Evolutionary conservation across 1,140 invertebrate species (phyloP).

Genomic region (Theocolax elegans): DNA sequence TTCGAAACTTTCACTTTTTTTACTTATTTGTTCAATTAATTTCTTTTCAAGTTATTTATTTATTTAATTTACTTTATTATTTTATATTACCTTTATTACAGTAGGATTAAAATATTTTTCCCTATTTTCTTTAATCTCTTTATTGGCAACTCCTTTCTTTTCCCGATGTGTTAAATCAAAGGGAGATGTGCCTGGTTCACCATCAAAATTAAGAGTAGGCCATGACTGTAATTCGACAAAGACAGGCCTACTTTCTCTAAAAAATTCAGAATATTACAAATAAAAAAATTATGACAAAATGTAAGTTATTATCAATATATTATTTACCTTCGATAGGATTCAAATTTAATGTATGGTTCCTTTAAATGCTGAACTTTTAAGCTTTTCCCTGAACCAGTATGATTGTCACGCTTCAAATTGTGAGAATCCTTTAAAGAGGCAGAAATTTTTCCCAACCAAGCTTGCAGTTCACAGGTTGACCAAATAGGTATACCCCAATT

Average conservation of each 20-base stretch:
- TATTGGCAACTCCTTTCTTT: conserved; percentile 46
- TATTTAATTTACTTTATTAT: not conserved
- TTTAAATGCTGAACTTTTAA: conserved; percentile 62
- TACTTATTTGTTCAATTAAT: too few species aligned
- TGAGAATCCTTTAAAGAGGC: conserved; percentile 55
- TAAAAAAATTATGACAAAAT: not conserved
- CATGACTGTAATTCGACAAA: conserved; percentile 65
- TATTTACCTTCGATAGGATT: conserved; percentile 65
- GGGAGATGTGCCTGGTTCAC: conserved; percentile 61
- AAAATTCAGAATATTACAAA: conserved; percentile 34
- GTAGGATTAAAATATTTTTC: conserved; percentile 45
- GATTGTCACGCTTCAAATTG: conserved; percentile 51
- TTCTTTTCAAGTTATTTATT: not conserved
- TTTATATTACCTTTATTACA: conserved; percentile 32
- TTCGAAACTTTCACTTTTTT: too few species aligned
- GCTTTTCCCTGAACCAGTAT: conserved; percentile 51
- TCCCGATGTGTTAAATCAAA: conserved; percentile 54
- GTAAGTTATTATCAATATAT: conserved; percentile 1
- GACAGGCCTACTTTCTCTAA: conserved; percentile 63
- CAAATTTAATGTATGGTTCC: conserved; percentile 67
- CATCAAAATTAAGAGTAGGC: conserved; percentile 65
- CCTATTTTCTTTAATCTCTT: conserved; percentile 61
- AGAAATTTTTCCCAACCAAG: conserved; percentile 64
- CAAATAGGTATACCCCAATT: conserved; percentile 72
- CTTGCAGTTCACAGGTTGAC: conserved; percentile 69